Evolutionary conservation across 2,797 vertebrate species (phyloP).

Genomic region (Pelochelys cantorii): DNA sequence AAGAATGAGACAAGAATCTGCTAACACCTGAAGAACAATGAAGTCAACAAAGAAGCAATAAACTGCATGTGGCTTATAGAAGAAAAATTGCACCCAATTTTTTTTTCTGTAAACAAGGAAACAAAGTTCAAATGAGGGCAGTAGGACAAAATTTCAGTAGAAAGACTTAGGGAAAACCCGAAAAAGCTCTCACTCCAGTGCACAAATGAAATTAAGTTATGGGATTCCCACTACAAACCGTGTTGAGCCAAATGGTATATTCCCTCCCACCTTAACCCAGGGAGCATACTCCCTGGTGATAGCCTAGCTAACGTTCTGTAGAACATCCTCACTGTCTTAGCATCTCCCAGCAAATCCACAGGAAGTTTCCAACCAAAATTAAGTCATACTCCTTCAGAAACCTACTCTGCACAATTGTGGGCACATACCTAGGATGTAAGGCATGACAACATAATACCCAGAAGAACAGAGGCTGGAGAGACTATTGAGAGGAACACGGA

Average conservation of each 20-base stretch:
- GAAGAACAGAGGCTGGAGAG: neutral
- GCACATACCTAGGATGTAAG: neutral
- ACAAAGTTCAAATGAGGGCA: neutral
- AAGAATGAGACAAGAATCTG: neutral
- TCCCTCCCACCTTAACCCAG: neutral
- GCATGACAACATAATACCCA: neutral
- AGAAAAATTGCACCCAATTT: neutral
- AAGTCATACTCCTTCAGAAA: neutral
- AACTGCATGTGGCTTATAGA: neutral
- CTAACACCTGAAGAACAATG: neutral
- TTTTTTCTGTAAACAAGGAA: neutral
- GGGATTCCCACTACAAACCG: neutral
- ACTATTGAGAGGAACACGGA: neutral
- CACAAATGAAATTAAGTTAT: constrained; percentile 20
- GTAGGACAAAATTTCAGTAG: neutral
- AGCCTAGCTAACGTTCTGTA: neutral
- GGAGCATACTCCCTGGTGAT: neutral
- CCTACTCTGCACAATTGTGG: neutral
- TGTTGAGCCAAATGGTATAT: constrained; percentile 33
- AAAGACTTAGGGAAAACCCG: neutral
- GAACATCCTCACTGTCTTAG: neutral
- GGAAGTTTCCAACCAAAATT: neutral
- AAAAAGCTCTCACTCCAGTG: neutral
- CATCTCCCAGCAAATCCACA: neutral
- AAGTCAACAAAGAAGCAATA: neutral